These are phyloP conservation scores for Piaya cayana DNA, from an alignment of 2,113 vertebrate genomes.

Conservation along the genomic window DNA sequence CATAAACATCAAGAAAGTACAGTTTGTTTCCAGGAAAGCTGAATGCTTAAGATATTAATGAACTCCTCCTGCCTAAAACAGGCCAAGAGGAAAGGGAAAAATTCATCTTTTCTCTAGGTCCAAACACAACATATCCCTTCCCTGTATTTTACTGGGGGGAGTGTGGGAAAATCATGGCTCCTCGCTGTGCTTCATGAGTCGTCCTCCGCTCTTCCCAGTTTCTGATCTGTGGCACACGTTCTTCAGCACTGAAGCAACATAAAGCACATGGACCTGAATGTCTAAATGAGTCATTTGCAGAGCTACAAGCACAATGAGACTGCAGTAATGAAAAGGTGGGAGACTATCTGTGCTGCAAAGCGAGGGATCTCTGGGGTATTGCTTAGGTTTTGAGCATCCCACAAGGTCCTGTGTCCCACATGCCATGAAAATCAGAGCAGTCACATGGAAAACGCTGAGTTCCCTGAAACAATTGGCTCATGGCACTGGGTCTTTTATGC, in stretches of 20 bases:
- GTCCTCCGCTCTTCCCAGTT: not conserved
- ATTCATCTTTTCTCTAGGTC: not conserved
- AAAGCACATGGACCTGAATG: not conserved
- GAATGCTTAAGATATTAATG: not conserved
- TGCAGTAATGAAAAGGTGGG: not conserved
- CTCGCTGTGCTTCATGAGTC: not conserved
- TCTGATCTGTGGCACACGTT: constrained; percentile 28
- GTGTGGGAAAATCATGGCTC: not conserved
- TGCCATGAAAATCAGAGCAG: not conserved
- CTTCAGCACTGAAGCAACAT: constrained; percentile 1
- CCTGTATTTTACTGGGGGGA: not conserved
- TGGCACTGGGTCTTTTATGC: not conserved
- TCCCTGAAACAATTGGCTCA: not conserved
- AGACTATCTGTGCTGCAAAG: not conserved
- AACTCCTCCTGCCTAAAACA: not conserved
- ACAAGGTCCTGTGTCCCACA: not conserved
- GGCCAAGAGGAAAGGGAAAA: not conserved
- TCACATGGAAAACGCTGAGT: not conserved
- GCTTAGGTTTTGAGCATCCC: not conserved
- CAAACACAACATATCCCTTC: not conserved
- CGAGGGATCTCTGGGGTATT: not conserved
- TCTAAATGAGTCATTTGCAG: constrained; percentile 37
- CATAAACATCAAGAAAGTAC: not conserved
- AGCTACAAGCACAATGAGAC: constrained; percentile 13
- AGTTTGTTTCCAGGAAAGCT: not conserved